Evolutionary conservation across 2,888 invertebrate genomes (phyloP).

Genomic region (Unio delphinus): DNA sequence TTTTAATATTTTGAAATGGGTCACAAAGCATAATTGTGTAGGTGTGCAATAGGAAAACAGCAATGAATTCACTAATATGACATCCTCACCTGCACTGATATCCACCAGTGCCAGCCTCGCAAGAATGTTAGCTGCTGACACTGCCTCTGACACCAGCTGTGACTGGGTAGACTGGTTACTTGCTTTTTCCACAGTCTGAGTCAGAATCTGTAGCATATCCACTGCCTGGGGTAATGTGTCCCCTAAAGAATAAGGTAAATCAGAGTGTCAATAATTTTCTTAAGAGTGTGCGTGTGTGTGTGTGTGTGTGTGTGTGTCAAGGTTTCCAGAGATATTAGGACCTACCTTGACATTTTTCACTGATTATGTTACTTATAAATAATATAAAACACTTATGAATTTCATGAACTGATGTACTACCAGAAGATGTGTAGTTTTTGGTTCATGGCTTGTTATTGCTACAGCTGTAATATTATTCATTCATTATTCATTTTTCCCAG

Average conservation of each 20-base stretch:
- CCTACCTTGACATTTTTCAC: too few relatives aligned
- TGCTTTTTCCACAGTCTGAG: slow-evolving; percentile 84
- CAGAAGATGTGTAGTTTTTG: too few relatives aligned
- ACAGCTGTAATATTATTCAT: too few relatives aligned
- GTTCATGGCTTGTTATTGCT: too few relatives aligned
- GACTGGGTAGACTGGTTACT: slow-evolving; percentile 80
- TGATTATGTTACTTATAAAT: too few relatives aligned
- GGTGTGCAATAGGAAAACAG: background rate
- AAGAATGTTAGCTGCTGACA: slow-evolving; percentile 80
- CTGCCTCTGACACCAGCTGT: slow-evolving; percentile 80
- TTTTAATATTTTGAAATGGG: slow-evolving; percentile 5
- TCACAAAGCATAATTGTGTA: too few relatives aligned
- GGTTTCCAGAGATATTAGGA: too few relatives aligned
- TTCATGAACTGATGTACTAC: too few relatives aligned
- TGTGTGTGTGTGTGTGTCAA: too few relatives aligned
- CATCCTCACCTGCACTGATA: slow-evolving; percentile 57
- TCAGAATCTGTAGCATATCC: slow-evolving; percentile 77
- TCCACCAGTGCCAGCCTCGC: slow-evolving; percentile 77
- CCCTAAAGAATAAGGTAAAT: slow-evolving; percentile 39
- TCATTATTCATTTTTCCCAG: too few relatives aligned
- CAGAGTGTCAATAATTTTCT: background rate
- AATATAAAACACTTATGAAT: too few relatives aligned
- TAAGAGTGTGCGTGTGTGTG: background rate
- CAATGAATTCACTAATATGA: background rate
- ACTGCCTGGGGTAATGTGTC: slow-evolving; percentile 62